Evolutionary conservation across 2,888 invertebrate species (phyloP), one percentile per base, ranked within the genome.

Genomic region (Microctonus hyperodae): DNA sequence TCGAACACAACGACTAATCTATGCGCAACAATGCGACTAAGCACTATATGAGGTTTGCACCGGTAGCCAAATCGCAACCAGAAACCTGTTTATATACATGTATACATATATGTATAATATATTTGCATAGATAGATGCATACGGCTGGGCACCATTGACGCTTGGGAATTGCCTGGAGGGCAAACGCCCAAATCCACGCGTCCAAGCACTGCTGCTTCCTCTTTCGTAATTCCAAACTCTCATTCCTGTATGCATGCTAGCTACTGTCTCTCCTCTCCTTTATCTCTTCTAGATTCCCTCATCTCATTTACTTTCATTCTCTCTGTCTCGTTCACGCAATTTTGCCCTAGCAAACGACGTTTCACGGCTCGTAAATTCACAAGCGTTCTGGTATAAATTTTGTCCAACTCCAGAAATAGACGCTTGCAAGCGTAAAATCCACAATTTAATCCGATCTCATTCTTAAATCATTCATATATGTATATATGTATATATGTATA

Each of bases 91-190:
- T n/a, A 37, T 3, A 37, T 11, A n/a, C 37, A n/a, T 28, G n/a
- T n/a, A n/a, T n/a, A n/a, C n/a, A n/a, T n/a, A n/a, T 3, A 28
- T 28, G 28, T 28, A 28, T 28, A 5, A 44, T 16, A 44, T n/a
- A 44, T 16, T 16, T 16, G 16, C n/a, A 40, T n/a, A 11, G 67
- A 69, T 55, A 64, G 63, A 60, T 64, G 58, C 58, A 63, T 62
- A 22, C 40, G 20, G 35, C 50, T 40, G 25, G 51, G 58, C 64
- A 59, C 64, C 65, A 71, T 70, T 72, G 66, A 71, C 69, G 71
- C 67, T 61, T 65, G 57, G 70, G 70, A 73, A 73, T 70, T 70
- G 69, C 67, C 71, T 59, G 48, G 58, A 68, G 67, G 70, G 66
- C 65, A 68, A 69, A 64, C 63, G 66, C 65, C 66, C 40, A 64